Evolutionary conservation across 1,140 invertebrate genomes (phyloP).

Genomic region (Linepithema humile): DNA sequence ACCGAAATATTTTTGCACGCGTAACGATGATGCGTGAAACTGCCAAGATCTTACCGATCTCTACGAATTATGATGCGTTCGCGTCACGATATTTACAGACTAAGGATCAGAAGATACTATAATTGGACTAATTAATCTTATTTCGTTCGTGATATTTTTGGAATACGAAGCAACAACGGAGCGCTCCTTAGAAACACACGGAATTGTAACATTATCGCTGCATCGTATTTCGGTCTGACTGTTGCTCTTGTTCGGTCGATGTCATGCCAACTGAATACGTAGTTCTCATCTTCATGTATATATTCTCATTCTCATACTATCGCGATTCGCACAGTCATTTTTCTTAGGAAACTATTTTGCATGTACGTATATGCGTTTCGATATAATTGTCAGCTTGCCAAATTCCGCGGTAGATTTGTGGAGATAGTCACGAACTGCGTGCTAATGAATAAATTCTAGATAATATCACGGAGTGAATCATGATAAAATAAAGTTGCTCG

Average conservation of each 20-base stretch:
- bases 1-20: constrained; percentile 15
- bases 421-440: not conserved
- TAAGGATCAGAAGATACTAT: not conserved
- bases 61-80: not conserved
- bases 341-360: not conserved
- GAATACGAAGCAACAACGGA: no score
- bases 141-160: not conserved
- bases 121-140: not conserved
- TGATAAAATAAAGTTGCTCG: not conserved
- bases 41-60: not conserved
- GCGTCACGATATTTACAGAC: not conserved
- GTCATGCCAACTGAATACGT: not conserved
- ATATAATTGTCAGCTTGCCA: not conserved
- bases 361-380: not conserved
- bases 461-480: not conserved
- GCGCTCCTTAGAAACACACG: no score
- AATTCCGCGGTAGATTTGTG: not conserved
- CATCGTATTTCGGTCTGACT: not conserved
- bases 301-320: constrained; percentile 15
- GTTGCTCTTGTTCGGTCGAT: not conserved
- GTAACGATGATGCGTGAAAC: not conserved
- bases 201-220: not conserved
- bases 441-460: not conserved
- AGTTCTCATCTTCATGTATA: not conserved
- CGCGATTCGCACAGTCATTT: not conserved